Conservation (phyloP, 1,140 invertebrate genomes). For the Drosophila santomea region DNA sequence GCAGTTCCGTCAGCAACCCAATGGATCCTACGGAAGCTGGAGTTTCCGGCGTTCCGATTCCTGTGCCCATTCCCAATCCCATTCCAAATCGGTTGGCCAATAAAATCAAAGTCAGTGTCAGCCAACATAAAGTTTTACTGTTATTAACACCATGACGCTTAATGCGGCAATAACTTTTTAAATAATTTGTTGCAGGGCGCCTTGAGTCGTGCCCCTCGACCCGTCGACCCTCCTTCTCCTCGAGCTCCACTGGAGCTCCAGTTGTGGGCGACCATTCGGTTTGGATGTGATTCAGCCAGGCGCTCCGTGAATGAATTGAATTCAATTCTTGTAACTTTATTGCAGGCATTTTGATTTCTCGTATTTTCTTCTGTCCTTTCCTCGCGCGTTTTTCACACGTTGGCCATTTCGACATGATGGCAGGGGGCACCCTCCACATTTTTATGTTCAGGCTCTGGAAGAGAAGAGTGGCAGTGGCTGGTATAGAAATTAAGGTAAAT, state of each 20-base stretch:
- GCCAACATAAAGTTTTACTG: slow-evolving; percentile 81
- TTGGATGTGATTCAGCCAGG: slow-evolving; percentile 20
- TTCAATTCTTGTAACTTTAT: slow-evolving; percentile 69
- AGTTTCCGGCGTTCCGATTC: slow-evolving; percentile 5
- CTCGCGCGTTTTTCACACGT: slow-evolving; percentile 32
- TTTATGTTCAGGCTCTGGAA: slow-evolving; percentile 47
- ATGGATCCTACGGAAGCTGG: slow-evolving; percentile 21
- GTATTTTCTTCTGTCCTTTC: slow-evolving; percentile 14
- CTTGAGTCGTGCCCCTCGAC: slow-evolving; percentile 32
- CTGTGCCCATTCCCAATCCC: slow-evolving; percentile 12
- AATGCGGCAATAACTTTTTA: slow-evolving; percentile 80
- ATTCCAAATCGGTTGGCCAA: slow-evolving; percentile 34
- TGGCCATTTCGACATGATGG: slow-evolving; percentile 3
- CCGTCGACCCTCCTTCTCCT: neutral
- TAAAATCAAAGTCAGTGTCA: slow-evolving; percentile 83
- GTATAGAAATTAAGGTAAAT: slow-evolving; percentile 38
- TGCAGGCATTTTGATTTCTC: slow-evolving; percentile 67
- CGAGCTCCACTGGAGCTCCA: neutral
- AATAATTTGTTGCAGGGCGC: slow-evolving; percentile 77
- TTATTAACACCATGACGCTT: slow-evolving; percentile 79
- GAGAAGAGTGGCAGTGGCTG: neutral
- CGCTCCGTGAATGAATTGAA: slow-evolving; percentile 48
- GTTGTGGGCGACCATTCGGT: slow-evolving; percentile 26
- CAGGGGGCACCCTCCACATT: neutral
- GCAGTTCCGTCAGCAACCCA: slow-evolving; percentile 38